Evolutionary conservation across 2,113 vertebrate species (phyloP).

Genomic region (Octodon degus): DNA sequence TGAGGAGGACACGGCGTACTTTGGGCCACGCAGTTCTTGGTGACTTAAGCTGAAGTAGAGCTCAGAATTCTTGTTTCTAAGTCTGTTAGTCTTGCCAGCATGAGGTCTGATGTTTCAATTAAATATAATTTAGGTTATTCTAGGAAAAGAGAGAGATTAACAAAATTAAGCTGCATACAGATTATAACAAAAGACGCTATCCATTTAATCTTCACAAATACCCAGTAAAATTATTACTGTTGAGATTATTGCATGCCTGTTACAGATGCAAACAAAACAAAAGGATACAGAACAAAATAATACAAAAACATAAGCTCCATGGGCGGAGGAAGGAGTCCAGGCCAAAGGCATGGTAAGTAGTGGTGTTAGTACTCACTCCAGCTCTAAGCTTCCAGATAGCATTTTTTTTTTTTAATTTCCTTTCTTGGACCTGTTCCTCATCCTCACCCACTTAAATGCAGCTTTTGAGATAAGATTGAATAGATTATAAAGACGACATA

Average conservation of each 20-base stretch:
- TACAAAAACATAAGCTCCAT: not conserved
- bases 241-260: not conserved
- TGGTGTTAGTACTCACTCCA: not conserved
- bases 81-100: not conserved
- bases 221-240: not conserved
- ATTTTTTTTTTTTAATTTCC: not conserved
- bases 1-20: not conserved
- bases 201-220: not conserved
- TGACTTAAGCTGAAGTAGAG: not conserved
- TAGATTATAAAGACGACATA: slow-evolving; percentile 34
- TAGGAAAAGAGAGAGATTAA: not conserved
- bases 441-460: not conserved
- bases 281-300: not conserved
- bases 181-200: not conserved
- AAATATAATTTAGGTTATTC: not conserved
- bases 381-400: not conserved
- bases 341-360: not conserved
- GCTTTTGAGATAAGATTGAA: not conserved
- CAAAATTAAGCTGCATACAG: not conserved
- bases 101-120: not conserved
- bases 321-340: not conserved
- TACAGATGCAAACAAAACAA: not conserved
- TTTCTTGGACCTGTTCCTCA: not conserved
- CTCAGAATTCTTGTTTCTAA: not conserved
- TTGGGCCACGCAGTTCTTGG: not conserved